phyloP scores from a whole-genome alignment of 2,113 vertebrate genomes.

The Ictalurus punctatus region DNA sequence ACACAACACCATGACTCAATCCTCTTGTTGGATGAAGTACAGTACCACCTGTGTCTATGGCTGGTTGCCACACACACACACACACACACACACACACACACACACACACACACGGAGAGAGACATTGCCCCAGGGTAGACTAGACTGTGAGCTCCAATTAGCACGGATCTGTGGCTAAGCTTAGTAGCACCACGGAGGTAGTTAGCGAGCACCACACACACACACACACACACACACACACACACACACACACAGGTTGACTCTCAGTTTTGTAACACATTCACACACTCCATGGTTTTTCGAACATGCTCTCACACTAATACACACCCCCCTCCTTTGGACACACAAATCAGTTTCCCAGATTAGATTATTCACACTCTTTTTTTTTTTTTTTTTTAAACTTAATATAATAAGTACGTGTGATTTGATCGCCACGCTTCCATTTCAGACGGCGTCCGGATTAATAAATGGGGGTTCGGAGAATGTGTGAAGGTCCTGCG shows the following conservation, averaged over 20 bases:
- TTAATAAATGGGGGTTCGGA: slow-evolving; percentile 7
- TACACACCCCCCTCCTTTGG: neutral
- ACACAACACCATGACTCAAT: slow-evolving; percentile 9
- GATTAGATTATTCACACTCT: neutral
- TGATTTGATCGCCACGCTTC: neutral
- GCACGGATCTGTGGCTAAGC: slow-evolving; percentile 72
- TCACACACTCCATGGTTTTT: neutral
- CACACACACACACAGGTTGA: slow-evolving; percentile 2
- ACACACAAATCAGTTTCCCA: neutral
- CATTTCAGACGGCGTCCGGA: neutral
- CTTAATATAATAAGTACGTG: slow-evolving; percentile 14
- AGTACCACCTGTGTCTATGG: slow-evolving; percentile 45
- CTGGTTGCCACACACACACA: slow-evolving; percentile 44
- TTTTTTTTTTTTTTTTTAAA: neutral
- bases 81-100: slow-evolving; percentile 51
- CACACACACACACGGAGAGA: slow-evolving; percentile 52
- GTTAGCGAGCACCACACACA: slow-evolving; percentile 58
- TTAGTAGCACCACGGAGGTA: slow-evolving; percentile 70
- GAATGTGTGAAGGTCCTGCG: neutral
- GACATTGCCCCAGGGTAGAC: slow-evolving; percentile 69
- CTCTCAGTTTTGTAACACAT: neutral
- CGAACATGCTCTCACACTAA: neutral
- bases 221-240: slow-evolving; percentile 10
- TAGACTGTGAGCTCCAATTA: slow-evolving; percentile 78
- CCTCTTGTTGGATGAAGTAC: slow-evolving; percentile 36